Evolutionary conservation across 2,113 vertebrate genomes (phyloP), one percentile per base, ranked within the genome.

Genomic region (Amazona guildingii): DNA sequence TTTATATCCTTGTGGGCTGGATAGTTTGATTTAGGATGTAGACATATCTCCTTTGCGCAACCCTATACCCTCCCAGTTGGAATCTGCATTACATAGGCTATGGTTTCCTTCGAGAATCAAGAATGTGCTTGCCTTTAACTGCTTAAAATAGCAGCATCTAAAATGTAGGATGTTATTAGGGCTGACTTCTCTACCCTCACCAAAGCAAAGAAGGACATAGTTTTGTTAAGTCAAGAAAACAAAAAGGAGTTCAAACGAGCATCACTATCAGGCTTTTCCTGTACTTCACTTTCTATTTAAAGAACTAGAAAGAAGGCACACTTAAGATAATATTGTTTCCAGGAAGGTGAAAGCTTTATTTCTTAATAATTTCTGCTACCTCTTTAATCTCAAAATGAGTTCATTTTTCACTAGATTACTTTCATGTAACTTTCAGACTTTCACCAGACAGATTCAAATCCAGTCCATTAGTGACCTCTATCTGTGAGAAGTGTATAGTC

Each of bases 391-490:
- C 93, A 89, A 86, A 97, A 94, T 49, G 69, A 96, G 86, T 98
- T 97, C 59, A 83, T 95, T 97, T 98, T 95, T 97, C 95, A 94
- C 78, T 95, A 86, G 88, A 95, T 97, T 96, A 94, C 97, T 97
- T 98, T 92, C 91, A 91, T 96, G 91, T 97, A 98, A 98, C 96
- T 98, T 97, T 92, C 96, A 96, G 92, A 84, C 87, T 97, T 97
- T 93, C 95, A 93, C 76, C 80, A 97, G 82, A 48, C 37, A 35
- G 93, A 97, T 98, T 98, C 97, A 98, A 98, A 98, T 98, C 95
- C 93, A 98, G 98, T 98, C 97, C 98, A 98, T 98, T 98, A 98
- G 97, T 98, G 98, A 98, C 98, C 98, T 98, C 98, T 98, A 98
- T 98, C 98, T 98, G 98, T 89, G 93, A 98, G 92, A 98, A 97